Evolutionary conservation across 2,888 invertebrate genomes (phyloP).

Genomic region (Cantharis flavilabris): DNA sequence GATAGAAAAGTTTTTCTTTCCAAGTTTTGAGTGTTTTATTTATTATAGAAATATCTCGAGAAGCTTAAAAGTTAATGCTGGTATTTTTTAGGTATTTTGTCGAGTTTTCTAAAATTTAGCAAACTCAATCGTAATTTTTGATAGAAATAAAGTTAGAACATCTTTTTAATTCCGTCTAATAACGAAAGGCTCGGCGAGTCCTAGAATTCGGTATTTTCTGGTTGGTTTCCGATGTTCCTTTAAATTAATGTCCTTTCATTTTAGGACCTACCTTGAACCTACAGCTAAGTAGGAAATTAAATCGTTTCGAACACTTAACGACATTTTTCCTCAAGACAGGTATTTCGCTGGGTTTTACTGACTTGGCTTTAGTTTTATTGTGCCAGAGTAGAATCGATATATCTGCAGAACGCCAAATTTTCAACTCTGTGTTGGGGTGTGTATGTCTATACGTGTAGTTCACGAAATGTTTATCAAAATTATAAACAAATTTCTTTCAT

Average conservation of each 20-base stretch:
- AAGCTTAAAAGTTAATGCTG: neutral
- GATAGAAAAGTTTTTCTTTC: neutral
- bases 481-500: neutral
- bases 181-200: neutral
- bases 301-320: neutral
- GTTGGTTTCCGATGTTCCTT: neutral
- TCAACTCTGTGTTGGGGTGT: slow-evolving; percentile 2
- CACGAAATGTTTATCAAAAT: neutral
- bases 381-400: slow-evolving; percentile 13
- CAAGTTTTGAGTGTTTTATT: neutral
- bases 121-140: neutral
- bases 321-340: neutral
- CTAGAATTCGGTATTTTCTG: neutral
- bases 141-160: neutral
- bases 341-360: neutral
- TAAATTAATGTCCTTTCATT: neutral
- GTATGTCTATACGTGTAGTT: slow-evolving; percentile 1
- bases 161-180: neutral
- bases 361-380: slow-evolving; percentile 7
- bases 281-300: neutral
- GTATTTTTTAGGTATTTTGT: neutral
- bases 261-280: neutral
- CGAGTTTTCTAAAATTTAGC: neutral
- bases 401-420: slow-evolving; percentile 16
- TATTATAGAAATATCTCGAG: neutral